These are phyloP conservation scores for Xestoiulus laeticollis DNA, from an alignment of 2,888 invertebrate genomes.

Conservation along the genomic window DNA sequence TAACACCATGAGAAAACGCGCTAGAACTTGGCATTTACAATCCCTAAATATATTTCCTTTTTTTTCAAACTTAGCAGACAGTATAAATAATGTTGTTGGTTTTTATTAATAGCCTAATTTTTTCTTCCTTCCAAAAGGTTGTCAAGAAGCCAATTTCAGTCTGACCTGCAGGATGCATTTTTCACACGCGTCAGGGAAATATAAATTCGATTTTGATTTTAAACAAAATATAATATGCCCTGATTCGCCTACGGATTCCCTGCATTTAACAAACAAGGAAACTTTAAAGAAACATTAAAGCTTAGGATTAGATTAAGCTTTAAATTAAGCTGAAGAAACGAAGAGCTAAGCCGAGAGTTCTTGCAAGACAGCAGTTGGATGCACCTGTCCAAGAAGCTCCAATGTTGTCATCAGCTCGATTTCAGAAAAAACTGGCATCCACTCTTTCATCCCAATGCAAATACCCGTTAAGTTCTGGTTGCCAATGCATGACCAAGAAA, in stretches of 20 bases:
- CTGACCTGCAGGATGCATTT: not conserved
- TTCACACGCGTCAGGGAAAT: not conserved
- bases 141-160: slow-evolving; percentile 11
- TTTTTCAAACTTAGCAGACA: not conserved
- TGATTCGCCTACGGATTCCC: not conserved
- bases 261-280: not conserved
- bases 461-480: not conserved
- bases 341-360: no score
- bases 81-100: slow-evolving; percentile 8
- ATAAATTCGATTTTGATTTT: not conserved
- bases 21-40: slow-evolving; percentile 22
- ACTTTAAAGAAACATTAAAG: not conserved
- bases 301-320: not conserved
- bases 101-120: slow-evolving; percentile 14
- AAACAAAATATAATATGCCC: not conserved
- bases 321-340: not conserved
- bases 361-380: not conserved
- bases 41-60: slow-evolving; percentile 18
- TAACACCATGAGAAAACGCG: not conserved
- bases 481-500: slow-evolving; percentile 9
- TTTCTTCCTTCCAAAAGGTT: not conserved
- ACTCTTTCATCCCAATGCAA: not conserved
- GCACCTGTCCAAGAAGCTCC: not conserved
- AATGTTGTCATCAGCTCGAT: not conserved
- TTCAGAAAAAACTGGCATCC: not conserved